phyloP scores from a whole-genome alignment of 2,797 vertebrate species.

The Miopithecus talapoin region DNA sequence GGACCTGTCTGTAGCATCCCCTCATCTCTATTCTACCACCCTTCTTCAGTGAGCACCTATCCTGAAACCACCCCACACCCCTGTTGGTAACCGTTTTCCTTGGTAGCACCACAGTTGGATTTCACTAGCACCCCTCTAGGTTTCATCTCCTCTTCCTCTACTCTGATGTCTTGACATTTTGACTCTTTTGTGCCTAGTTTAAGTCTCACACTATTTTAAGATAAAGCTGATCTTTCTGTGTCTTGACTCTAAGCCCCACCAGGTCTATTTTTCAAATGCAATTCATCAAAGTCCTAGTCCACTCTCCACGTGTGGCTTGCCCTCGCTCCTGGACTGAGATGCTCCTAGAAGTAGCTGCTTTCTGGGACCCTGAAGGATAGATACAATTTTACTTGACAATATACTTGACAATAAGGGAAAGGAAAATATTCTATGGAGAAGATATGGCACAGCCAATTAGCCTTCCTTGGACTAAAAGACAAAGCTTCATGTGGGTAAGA shows the following conservation, averaged over 20 bases:
- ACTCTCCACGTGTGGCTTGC: no score
- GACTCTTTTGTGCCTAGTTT: background rate
- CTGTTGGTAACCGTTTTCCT: background rate
- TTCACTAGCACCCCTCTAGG: background rate
- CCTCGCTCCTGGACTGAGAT: background rate
- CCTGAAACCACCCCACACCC: accelerated
- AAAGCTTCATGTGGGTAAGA: background rate
- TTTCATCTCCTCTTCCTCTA: background rate
- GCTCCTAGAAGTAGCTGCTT: background rate
- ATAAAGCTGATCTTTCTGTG: background rate
- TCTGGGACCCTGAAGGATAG: background rate
- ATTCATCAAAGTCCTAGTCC: background rate
- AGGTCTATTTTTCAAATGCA: background rate
- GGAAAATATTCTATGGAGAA: background rate
- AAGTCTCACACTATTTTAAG: background rate
- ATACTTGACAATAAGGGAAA: background rate
- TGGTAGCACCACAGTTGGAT: background rate
- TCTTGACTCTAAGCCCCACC: background rate
- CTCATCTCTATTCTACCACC: background rate
- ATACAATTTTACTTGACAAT: background rate
- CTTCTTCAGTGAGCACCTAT: background rate
- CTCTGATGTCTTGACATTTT: background rate
- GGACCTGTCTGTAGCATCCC: background rate
- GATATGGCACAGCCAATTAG: background rate
- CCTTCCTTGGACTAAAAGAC: background rate